A percentile compares a stretch with the other conserved stretches of the same genome.
Evolutionary conservation across 2,888 invertebrate species (phyloP).

Genomic region (Teleiodes luculella): DNA sequence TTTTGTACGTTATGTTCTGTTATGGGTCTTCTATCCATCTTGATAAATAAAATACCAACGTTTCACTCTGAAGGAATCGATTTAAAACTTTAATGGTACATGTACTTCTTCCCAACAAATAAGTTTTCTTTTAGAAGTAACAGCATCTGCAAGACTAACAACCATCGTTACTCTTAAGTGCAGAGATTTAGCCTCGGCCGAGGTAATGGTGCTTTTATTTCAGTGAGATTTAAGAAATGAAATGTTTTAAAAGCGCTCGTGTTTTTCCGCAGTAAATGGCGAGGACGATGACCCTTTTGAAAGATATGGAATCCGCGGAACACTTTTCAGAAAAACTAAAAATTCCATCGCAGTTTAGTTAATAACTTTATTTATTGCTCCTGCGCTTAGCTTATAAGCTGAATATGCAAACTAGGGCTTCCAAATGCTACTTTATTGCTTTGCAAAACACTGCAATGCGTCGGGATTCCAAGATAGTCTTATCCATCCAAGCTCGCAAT

Average conservation of each 20-base stretch:
- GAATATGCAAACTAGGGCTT: conserved; percentile 6
- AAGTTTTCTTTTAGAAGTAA: neutral
- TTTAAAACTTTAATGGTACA: neutral
- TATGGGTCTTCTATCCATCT: too few species aligned
- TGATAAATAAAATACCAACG: too few species aligned
- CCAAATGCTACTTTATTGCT: neutral
- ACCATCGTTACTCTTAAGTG: conserved; percentile 23
- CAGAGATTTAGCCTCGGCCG: conserved; percentile 29
- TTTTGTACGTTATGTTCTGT: too few species aligned
- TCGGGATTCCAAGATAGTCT: neutral
- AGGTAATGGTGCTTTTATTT: conserved; percentile 35
- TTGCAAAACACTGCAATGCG: conserved; percentile 1
- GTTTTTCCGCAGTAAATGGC: conserved; percentile 23
- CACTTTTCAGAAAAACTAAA: conserved; percentile 24
- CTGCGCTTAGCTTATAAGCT: conserved; percentile 2
- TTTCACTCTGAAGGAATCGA: too few species aligned
- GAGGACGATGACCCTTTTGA: conserved; percentile 16
- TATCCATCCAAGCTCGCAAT: neutral
- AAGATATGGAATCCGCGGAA: neutral
- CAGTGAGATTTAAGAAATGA: conserved; percentile 35
- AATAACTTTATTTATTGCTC: conserved; percentile 30
- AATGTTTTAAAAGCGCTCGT: conserved; percentile 31
- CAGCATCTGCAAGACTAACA: conserved; percentile 16
- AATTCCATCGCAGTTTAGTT: conserved; percentile 27
- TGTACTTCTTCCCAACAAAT: conserved; percentile 1